Percentiles rank a stretch among this genome's conserved stretches.
phyloP scores from a whole-genome alignment of 2,797 vertebrate genomes.

The Allobates femoralis region DNA sequence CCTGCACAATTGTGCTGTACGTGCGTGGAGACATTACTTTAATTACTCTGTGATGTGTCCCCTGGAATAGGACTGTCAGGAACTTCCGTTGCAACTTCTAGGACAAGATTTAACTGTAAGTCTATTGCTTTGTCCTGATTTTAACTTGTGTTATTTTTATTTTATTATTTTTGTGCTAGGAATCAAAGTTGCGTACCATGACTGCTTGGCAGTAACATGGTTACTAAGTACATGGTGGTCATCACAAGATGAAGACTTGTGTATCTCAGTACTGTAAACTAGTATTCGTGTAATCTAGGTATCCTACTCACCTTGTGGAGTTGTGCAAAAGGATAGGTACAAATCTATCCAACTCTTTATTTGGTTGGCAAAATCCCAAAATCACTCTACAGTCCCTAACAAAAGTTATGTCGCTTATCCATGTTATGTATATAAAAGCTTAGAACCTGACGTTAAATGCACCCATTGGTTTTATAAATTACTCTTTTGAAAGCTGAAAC shows the following conservation, averaged over 20 bases:
- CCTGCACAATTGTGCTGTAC: slow-evolving; percentile 54
- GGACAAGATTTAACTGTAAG: slow-evolving; percentile 23
- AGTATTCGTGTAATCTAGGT: not conserved
- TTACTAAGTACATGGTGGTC: not conserved
- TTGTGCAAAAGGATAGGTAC: too few relatives aligned
- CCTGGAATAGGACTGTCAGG: slow-evolving; percentile 35
- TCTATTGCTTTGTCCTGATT: slow-evolving; percentile 16
- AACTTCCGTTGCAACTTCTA: not conserved
- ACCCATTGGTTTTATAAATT: too few relatives aligned
- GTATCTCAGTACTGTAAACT: not conserved
- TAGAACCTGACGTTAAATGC: too few relatives aligned
- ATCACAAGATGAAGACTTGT: not conserved
- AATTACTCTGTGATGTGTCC: slow-evolving; percentile 58
- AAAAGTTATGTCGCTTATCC: too few relatives aligned
- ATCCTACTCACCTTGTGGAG: too few relatives aligned
- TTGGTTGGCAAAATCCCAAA: too few relatives aligned
- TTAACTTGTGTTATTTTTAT: not conserved
- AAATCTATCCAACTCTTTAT: too few relatives aligned
- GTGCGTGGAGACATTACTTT: slow-evolving; percentile 29
- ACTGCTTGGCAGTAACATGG: not conserved
- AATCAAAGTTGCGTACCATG: not conserved
- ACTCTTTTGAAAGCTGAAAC: too few relatives aligned
- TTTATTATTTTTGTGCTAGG: not conserved
- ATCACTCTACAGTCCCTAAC: too few relatives aligned
- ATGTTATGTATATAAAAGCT: too few relatives aligned